Base-by-base conservation (phyloP, 2,888 invertebrate species). In the Germaria angustata region DNA sequence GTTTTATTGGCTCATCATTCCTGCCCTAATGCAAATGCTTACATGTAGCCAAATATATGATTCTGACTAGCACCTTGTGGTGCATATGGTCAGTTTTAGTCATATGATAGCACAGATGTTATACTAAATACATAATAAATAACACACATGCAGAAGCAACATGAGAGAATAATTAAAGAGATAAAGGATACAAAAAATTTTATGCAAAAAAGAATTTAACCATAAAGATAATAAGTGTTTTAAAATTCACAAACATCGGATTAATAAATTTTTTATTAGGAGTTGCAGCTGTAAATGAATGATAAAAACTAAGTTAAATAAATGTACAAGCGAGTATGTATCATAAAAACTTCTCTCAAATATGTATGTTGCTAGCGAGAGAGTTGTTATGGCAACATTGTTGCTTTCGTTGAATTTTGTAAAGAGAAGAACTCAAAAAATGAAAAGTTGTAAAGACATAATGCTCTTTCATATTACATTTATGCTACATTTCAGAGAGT, bases 91-190 rank as follows among this genome's bases (percentile, higher is more conserved):
- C 36, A 17, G 20, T 36, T 57, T 44, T 79, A 65, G 72, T 71
- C 82, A 75, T 66, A 41, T 72, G 59, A 75, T 81, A 78, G 75
- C 78, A 78, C 28, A 69, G 69, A 82, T 82, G 65, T 51, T 71
- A 59, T 66, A 79, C 71, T 79, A 71, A 82, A 79, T 82, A 71
- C 69, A 81, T 78, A 73, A 81, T 69, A 78, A 65, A 81, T 78
- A 69, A 78, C 24, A 68, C 63, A 75, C 51, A 75, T 46, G 44
- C 41, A 32, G 13, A 71, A 44, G 20, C 32, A 75, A 15, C 36
- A 51, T 8, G 41, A 36, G 34, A 20, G 44, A 66, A 28, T 61
- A 32, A 41, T 22, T 17, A 32, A 9, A 46, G n/a, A n/a, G n/a
- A n/a, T n/a, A n/a, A n/a, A n/a, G n/a, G n/a, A n/a, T n/a, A 72